Conservation (phyloP, 1,140 invertebrate genomes). For the Chelonus insularis region DNA sequence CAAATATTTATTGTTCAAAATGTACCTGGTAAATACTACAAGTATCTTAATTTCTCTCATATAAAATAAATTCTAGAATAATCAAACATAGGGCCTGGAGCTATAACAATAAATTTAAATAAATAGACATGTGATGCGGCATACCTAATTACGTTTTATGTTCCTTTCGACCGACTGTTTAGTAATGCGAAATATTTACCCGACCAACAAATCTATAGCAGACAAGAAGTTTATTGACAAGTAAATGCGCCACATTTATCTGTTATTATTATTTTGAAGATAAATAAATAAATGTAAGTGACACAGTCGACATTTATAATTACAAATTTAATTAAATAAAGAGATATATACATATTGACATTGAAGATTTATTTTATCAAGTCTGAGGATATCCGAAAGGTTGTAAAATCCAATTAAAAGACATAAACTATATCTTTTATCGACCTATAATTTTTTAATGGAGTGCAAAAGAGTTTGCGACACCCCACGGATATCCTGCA, state of each 20-base stretch:
- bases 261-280: background rate
- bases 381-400: slow-evolving; percentile 26
- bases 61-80: background rate
- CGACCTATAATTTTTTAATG: background rate
- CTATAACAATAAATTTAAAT: background rate
- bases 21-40: no score
- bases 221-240: slow-evolving; percentile 3
- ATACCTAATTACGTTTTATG: slow-evolving; percentile 28
- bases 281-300: background rate
- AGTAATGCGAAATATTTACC: slow-evolving; percentile 28
- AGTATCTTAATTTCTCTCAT: background rate
- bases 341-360: background rate
- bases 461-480: background rate
- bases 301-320: no score
- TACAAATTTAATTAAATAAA: background rate
- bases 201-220: slow-evolving; percentile 16
- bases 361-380: slow-evolving; percentile 9
- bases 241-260: slow-evolving; percentile 5
- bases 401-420: background rate
- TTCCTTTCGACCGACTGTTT: slow-evolving; percentile 33
- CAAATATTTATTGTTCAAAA: no score
- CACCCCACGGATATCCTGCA: slow-evolving; percentile 24
- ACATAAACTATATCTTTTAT: background rate
- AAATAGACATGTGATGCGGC: slow-evolving; percentile 22
- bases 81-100: background rate